Conservation (phyloP, 64 coral and sea anemone genomes). For the Pachyseris speciosa region DNA sequence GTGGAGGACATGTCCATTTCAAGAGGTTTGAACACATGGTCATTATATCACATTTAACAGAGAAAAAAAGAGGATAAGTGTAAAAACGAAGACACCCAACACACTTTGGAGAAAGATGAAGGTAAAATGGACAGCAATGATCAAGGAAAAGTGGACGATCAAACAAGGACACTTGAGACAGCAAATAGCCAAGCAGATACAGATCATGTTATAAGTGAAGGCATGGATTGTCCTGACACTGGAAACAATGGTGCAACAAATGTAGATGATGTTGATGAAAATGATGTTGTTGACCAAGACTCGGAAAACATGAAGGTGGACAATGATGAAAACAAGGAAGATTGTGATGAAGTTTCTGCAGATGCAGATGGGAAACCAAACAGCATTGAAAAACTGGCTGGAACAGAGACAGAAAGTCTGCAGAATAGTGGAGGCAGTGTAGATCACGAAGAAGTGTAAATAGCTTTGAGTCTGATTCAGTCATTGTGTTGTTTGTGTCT, state of each 20-base stretch:
- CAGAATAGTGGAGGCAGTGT: neutral
- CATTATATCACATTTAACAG: neutral
- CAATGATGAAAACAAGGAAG: neutral
- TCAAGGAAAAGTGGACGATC: neutral
- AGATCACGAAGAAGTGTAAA: neutral
- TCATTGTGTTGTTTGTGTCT: neutral
- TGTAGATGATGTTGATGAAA: neutral
- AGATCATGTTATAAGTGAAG: neutral
- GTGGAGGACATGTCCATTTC: too few species aligned
- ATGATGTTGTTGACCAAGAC: neutral
- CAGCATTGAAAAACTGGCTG: neutral
- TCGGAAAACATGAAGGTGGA: neutral
- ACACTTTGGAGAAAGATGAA: neutral
- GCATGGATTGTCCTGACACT: neutral
- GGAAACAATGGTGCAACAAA: neutral
- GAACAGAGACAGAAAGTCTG: neutral
- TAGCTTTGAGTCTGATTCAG: neutral
- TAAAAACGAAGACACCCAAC: neutral
- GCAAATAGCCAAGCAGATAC: too few species aligned
- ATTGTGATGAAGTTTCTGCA: neutral
- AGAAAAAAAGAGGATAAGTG: neutral
- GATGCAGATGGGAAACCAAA: neutral
- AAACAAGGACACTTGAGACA: neutral
- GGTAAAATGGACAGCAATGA: neutral
- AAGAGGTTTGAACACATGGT: neutral